These are phyloP conservation scores for Australoheros facetus DNA, from an alignment of 2,797 vertebrate genomes.

Conservation along the genomic window DNA sequence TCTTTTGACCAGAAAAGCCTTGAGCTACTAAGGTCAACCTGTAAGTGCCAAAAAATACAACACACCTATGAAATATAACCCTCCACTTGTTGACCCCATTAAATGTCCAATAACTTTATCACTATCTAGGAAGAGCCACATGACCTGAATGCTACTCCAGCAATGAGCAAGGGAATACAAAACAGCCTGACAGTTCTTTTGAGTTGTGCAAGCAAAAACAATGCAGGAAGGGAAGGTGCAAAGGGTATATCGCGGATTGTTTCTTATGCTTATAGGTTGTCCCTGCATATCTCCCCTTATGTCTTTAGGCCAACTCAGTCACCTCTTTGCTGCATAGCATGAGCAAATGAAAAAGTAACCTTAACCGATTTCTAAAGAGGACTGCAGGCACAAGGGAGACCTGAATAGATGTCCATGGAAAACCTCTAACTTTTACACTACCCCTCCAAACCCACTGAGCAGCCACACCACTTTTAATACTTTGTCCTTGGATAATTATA, in stretches of 20 bases:
- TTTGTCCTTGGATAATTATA: conserved; percentile 75
- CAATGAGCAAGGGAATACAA: conserved; percentile 30
- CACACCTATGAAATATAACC: conserved; percentile 43
- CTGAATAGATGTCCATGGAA: conserved; percentile 27
- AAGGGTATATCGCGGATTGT: conserved; percentile 16
- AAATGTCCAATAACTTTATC: conserved; percentile 61
- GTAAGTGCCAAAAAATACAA: conserved; percentile 34
- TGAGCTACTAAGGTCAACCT: conserved; percentile 42
- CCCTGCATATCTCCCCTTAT: not conserved
- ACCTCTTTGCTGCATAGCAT: not conserved
- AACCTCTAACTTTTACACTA: conserved; percentile 24
- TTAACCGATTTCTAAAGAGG: conserved; percentile 21
- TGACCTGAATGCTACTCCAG: conserved; percentile 36
- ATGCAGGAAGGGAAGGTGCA: conserved; percentile 14
- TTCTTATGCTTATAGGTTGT: conserved; percentile 40
- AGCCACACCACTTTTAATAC: conserved; percentile 49
- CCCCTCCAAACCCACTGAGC: conserved; percentile 12
- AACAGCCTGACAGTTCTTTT: conserved; percentile 37
- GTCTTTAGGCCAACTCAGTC: not conserved
- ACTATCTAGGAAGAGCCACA: conserved; percentile 22
- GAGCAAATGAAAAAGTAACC: conserved; percentile 36
- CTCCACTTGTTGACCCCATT: conserved; percentile 57
- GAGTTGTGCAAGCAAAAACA: conserved; percentile 6
- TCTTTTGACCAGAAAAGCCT: conserved; percentile 4
- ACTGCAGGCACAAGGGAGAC: conserved; percentile 37